phyloP scores from a whole-genome alignment of 92 coral and sea anemone genomes.

The Palythoa grandis region DNA sequence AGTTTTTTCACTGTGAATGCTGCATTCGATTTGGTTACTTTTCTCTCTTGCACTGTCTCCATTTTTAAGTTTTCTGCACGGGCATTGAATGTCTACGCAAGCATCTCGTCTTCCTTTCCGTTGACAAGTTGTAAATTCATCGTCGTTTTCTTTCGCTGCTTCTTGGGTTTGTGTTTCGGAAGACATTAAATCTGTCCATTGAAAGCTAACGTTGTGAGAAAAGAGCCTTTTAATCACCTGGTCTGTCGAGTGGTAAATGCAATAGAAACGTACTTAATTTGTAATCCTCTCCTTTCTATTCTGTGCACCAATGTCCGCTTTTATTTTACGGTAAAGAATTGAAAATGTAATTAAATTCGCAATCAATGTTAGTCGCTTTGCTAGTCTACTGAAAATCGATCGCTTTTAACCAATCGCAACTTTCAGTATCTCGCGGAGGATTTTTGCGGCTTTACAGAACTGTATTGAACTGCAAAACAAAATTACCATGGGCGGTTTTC shows the following conservation, averaged over 20 bases:
- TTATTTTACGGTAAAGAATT: neutral
- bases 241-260: neutral
- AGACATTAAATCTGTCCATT: slow-evolving; percentile 47
- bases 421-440: neutral
- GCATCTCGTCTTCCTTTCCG: slow-evolving; percentile 29
- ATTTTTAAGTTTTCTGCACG: slow-evolving; percentile 21
- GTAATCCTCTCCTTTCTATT: neutral
- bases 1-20: slow-evolving; percentile 20
- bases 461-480: neutral
- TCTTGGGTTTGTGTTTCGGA: slow-evolving; percentile 18
- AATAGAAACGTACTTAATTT: neutral
- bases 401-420: slow-evolving; percentile 13
- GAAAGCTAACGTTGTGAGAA: slow-evolving; percentile 15
- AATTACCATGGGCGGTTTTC: slow-evolving; percentile 1
- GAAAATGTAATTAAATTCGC: neutral
- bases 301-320: neutral
- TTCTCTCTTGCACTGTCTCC: neutral
- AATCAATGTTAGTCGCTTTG: neutral
- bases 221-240: neutral
- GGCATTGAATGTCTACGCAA: slow-evolving; percentile 26
- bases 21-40: neutral
- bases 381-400: neutral
- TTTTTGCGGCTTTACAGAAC: neutral
- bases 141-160: slow-evolving; percentile 15
- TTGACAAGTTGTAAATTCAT: slow-evolving; percentile 27